Evolutionary conservation across 2,888 invertebrate species (phyloP), one percentile per base, ranked within the genome.

Genomic region (Trichogramma dendrolimi): DNA sequence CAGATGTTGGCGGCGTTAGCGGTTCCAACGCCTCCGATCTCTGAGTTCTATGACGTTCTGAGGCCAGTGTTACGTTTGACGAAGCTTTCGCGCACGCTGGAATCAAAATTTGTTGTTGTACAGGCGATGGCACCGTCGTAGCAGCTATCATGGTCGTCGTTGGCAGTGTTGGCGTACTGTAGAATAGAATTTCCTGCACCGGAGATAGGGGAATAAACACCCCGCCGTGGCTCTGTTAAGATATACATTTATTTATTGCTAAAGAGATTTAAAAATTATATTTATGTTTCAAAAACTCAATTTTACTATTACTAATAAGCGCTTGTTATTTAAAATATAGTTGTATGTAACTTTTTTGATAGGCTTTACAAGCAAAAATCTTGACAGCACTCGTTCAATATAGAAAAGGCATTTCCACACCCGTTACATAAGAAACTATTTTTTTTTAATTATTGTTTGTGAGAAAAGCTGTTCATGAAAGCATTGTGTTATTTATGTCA

Each of bases 1-100:
- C 89, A 43, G 85, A 91, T 71, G 83, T 89, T 61, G 86, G 90
- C 70, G 87, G 91, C 74, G 91, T 81, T n/a, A 77, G 64, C 1
- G 77, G 78, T 5, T 76, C 74, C 8, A 74, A 68, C 8, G 74
- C 57, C 51, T 76, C 78, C 54, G 74, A 71, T 4, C 71, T 62
- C 58, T 68, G 71, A 27, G 27, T 27, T 27, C 27, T 27, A 27
- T 27, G 27, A 27, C 27, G 27, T 27, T 27, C 27, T 6, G 63
- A 62, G 49, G 40, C 63, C 41, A 68, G 67, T 41, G 66, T 55
- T 8, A 51, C 27, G 43, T 58, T 39, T 48, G n/a, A n/a, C 10
- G 14, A 27, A 47, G 10, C 14, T 4, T 4, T 14, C 8, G 4
- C 39, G 10, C 46, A 39, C 11, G 58, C 79, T 61, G 11, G 81